Conservation (phyloP, 2,797 vertebrate genomes). For the Tragelaphus oryx region DNA sequence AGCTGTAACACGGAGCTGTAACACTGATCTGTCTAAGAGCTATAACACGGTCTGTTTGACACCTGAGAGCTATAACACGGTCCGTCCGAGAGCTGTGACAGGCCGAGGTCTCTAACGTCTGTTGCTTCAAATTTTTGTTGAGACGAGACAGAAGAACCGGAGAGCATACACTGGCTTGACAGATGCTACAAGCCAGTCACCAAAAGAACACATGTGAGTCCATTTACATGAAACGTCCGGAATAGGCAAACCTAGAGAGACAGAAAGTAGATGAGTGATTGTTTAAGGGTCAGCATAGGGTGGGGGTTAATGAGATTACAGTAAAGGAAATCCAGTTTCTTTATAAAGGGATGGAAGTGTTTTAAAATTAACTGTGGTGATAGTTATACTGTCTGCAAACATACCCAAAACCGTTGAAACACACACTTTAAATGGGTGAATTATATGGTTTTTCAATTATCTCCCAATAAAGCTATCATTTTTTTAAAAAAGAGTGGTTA, state of each 20-base stretch:
- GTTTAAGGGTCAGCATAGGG: neutral
- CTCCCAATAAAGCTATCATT: neutral
- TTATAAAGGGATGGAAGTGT: neutral
- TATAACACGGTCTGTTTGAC: neutral
- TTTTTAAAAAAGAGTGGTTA: neutral
- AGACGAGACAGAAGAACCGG: neutral
- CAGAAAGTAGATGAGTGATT: neutral
- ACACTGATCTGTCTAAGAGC: neutral
- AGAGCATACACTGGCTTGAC: neutral
- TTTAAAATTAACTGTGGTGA: neutral
- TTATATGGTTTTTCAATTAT: neutral
- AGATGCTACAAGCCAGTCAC: neutral
- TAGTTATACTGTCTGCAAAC: neutral
- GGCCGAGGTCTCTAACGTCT: neutral
- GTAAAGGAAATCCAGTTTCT: neutral
- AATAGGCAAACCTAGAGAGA: neutral
- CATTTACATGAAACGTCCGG: neutral
- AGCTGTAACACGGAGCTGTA: neutral
- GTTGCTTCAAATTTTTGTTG: neutral
- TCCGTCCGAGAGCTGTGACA: neutral
- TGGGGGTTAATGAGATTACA: neutral
- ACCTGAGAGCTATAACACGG: neutral
- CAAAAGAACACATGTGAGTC: neutral
- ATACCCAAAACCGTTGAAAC: neutral
- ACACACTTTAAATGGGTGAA: neutral